Conservation (phyloP, 2,113 vertebrate genomes). For the Ceyx melanurus region DNA sequence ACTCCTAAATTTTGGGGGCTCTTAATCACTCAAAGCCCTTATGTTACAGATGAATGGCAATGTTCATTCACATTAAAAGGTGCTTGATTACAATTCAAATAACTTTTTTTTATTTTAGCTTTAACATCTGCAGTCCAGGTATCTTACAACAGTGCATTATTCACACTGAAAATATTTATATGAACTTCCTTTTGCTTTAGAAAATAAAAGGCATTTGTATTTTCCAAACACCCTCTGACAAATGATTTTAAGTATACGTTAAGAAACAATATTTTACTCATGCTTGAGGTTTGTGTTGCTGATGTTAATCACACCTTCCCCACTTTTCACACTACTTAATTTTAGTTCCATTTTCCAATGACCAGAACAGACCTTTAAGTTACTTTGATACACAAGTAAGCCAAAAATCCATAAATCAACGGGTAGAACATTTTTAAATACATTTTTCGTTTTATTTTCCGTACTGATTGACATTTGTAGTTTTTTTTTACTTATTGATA, state of each 20-base stretch:
- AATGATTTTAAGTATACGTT: not conserved
- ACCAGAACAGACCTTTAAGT: not conserved
- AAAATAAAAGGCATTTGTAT: not conserved
- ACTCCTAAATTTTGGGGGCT: not conserved
- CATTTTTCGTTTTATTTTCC: not conserved
- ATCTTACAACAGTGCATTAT: accelerated
- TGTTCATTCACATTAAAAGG: not conserved
- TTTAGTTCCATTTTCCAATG: not conserved
- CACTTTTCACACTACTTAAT: not conserved
- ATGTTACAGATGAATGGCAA: not conserved
- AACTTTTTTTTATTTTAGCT: not conserved
- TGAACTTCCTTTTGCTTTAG: not conserved
- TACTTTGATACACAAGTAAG: not conserved
- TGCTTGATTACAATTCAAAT: not conserved
- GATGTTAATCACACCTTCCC: not conserved
- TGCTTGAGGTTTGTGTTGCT: not conserved
- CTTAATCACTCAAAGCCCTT: not conserved
- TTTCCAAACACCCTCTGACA: not conserved
- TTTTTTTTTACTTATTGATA: not conserved
- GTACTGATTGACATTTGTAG: not conserved
- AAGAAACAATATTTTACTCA: not conserved
- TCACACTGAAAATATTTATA: not conserved
- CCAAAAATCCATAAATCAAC: not conserved
- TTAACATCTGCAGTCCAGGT: not conserved
- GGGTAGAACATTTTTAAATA: not conserved